A percentile compares a stretch with the other conserved stretches of the same genome.
phyloP scores from a whole-genome alignment of 1,140 invertebrate species.

The Neodiprion pinetum region DNA sequence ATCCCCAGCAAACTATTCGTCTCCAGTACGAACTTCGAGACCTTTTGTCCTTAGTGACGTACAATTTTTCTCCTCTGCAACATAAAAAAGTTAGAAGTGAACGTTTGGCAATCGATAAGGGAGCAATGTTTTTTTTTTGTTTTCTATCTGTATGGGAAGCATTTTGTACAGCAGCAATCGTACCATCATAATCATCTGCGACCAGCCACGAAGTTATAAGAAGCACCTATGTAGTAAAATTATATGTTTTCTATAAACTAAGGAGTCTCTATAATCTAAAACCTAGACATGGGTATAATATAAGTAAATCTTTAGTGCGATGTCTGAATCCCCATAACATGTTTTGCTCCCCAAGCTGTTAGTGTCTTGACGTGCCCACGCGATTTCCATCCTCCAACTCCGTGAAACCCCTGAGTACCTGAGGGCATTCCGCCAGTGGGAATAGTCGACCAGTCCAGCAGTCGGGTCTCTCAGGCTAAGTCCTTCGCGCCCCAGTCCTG shows the following conservation, averaged over 20 bases:
- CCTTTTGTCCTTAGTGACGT: constrained; percentile 81
- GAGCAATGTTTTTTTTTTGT: constrained; percentile 7
- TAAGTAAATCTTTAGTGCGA: not conserved
- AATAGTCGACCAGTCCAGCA: constrained; percentile 63
- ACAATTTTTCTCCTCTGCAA: constrained; percentile 82
- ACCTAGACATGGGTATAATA: not conserved
- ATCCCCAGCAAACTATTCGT: constrained; percentile 71
- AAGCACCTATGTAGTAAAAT: not conserved
- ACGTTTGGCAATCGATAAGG: constrained; percentile 22
- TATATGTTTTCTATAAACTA: not conserved
- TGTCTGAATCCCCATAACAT: not conserved
- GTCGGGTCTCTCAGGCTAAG: constrained; percentile 60
- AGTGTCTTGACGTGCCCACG: constrained; percentile 6
- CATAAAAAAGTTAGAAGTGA: constrained; percentile 38
- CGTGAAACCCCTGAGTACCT: constrained; percentile 57
- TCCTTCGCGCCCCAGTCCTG: constrained; percentile 60
- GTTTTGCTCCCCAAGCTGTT: constrained; percentile 1
- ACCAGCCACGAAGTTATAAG: not conserved
- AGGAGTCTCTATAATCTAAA: not conserved
- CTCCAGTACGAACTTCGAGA: constrained; percentile 71
- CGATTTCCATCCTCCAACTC: constrained; percentile 29
- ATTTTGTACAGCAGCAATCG: constrained; percentile 39
- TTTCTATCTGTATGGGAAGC: constrained; percentile 34
- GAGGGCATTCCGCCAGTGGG: constrained; percentile 62
- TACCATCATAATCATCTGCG: not conserved